Conservation (phyloP, 2,797 vertebrate species). For the Sebastes iracundus region DNA sequence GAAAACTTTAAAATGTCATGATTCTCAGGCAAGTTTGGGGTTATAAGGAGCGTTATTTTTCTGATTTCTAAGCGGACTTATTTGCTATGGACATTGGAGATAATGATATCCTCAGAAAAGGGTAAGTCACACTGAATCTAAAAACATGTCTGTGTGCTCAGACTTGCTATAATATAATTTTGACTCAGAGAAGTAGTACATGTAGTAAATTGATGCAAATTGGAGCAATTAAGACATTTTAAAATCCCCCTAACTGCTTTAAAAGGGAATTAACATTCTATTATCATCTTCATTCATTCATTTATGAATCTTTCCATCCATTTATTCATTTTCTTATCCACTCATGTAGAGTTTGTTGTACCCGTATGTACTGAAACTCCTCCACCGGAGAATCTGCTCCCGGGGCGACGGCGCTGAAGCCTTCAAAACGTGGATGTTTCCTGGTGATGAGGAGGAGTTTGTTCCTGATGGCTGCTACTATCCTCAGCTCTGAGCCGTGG, state of each 20-base stretch:
- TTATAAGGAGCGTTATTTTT: neutral
- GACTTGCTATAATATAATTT: neutral
- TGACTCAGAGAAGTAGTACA: neutral
- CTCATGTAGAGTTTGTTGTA: slow-evolving; percentile 29
- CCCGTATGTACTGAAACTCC: slow-evolving; percentile 98
- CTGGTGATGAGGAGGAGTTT: slow-evolving; percentile 97
- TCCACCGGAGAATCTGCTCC: slow-evolving; percentile 90
- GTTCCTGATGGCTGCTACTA: slow-evolving; percentile 95
- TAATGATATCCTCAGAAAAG: neutral
- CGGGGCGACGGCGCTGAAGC: slow-evolving; percentile 68
- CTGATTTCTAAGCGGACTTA: neutral
- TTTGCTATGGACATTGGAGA: neutral
- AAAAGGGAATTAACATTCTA: neutral
- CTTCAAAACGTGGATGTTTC: slow-evolving; percentile 82
- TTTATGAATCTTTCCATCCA: neutral
- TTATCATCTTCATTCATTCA: neutral
- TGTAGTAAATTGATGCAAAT: neutral
- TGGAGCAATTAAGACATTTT: neutral
- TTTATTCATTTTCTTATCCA: neutral
- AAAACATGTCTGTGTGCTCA: neutral
- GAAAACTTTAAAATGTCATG: neutral
- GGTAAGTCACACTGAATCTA: neutral
- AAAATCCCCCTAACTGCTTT: neutral
- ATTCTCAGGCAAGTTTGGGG: neutral
- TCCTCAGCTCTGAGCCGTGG: slow-evolving; percentile 90